A percentile compares a stretch with the other conserved stretches of the same genome.
phyloP scores from a whole-genome alignment of 2,888 invertebrate genomes.

The Lottia gigantea region DNA sequence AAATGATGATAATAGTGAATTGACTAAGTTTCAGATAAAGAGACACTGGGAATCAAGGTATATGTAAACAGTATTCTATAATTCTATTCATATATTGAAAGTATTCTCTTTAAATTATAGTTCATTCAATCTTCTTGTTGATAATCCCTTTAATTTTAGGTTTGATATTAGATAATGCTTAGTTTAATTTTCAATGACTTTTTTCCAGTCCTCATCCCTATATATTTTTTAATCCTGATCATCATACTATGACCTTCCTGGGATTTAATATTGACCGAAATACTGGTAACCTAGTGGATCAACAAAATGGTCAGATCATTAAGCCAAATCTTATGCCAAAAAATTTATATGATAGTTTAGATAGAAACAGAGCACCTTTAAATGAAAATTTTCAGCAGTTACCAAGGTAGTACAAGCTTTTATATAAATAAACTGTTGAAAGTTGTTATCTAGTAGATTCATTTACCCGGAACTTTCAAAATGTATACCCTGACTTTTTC shows the following conservation, averaged over 20 bases:
- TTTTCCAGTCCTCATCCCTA: conserved; percentile 62
- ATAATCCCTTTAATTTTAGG: too few species aligned
- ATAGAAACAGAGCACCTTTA: conserved; percentile 51
- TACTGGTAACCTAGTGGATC: conserved; percentile 54
- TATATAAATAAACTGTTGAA: too few species aligned
- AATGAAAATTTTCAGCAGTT: conserved; percentile 58
- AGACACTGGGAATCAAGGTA: conserved; percentile 56
- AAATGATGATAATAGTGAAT: conserved; percentile 29
- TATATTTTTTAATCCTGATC: conserved; percentile 62
- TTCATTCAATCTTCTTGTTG: too few species aligned
- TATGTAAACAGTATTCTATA: background rate
- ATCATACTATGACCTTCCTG: conserved; percentile 60
- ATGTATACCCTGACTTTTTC: too few species aligned
- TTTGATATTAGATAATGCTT: too few species aligned
- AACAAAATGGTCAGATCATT: conserved; percentile 45
- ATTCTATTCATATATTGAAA: too few species aligned
- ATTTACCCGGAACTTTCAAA: too few species aligned
- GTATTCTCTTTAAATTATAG: too few species aligned
- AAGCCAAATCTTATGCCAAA: conserved; percentile 45
- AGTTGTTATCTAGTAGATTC: too few species aligned
- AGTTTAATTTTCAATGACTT: background rate
- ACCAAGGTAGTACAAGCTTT: conserved; percentile 42
- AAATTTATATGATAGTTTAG: conserved; percentile 47
- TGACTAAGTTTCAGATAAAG: conserved; percentile 44
- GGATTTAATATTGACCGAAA: conserved; percentile 56